Conservation (phyloP, 2,888 invertebrate genomes). For the Ennomos fuscantarius region DNA sequence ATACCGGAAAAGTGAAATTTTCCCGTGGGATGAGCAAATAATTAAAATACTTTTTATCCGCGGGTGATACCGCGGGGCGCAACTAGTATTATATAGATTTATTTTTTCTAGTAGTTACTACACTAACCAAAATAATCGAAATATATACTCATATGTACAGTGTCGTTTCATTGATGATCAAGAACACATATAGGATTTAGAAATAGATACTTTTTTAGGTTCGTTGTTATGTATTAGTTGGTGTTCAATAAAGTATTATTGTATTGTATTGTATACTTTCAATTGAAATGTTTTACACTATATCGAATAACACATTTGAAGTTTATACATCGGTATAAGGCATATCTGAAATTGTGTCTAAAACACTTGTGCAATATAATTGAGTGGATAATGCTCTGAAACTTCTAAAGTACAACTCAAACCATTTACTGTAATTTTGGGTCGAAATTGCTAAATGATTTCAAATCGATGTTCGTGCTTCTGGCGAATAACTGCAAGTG, state of each 20-base stretch:
- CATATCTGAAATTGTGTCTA: slow-evolving; percentile 32
- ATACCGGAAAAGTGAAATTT: too few species aligned
- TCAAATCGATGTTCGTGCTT: slow-evolving; percentile 61
- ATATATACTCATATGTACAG: too few species aligned
- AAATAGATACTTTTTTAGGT: slow-evolving; percentile 8
- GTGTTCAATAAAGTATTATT: too few species aligned
- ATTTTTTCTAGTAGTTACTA: too few species aligned
- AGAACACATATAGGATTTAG: too few species aligned
- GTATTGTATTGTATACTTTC: slow-evolving; percentile 20
- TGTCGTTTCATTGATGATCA: too few species aligned
- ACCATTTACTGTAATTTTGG: slow-evolving; percentile 69
- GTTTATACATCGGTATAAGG: slow-evolving; percentile 16
- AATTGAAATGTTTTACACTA: slow-evolving; percentile 13
- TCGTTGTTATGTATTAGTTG: too few species aligned
- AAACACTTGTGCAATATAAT: slow-evolving; percentile 61
- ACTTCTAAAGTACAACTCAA: slow-evolving; percentile 39
- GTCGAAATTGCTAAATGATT: slow-evolving; percentile 66
- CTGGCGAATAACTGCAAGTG: slow-evolving; percentile 52
- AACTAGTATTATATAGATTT: too few species aligned
- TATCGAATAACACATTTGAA: slow-evolving; percentile 2
- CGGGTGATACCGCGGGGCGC: too few species aligned
- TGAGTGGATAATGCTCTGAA: slow-evolving; percentile 58
- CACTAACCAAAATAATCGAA: too few species aligned
- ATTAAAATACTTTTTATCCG: too few species aligned
- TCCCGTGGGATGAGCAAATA: too few species aligned